Conservation (phyloP, 2,113 vertebrate species). For the Heloderma charlesbogerti region DNA sequence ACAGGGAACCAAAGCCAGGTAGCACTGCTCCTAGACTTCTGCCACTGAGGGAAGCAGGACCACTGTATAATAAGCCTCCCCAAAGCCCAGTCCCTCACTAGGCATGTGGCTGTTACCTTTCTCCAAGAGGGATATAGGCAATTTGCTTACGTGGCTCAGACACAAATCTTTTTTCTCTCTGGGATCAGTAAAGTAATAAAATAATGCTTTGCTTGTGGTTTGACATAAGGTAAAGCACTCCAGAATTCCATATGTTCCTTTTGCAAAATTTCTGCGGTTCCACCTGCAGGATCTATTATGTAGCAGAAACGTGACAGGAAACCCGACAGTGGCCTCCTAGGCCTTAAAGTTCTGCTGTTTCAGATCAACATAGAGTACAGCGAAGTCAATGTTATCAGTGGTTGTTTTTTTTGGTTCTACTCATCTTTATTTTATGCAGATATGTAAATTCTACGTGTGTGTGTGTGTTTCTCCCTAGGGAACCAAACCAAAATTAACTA, state of each 20-base stretch:
- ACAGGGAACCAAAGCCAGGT: not conserved
- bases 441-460: not conserved
- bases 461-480: not conserved
- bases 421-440: not conserved
- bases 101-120: not conserved
- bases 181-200: not conserved
- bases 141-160: not conserved
- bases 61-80: not conserved
- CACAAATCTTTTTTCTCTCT: not conserved
- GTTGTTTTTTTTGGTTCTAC: not conserved
- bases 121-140: not conserved
- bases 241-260: not conserved
- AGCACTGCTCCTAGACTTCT: not conserved
- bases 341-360: not conserved
- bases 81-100: not conserved
- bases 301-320: not conserved
- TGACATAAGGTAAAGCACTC: not conserved
- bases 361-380: too few species aligned
- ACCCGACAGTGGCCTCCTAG: not conserved
- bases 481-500: not conserved
- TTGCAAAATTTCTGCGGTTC: not conserved
- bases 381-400: not conserved
- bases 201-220: not conserved
- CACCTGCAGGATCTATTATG: not conserved
- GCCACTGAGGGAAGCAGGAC: not conserved